These are phyloP conservation scores for Hylaeus anthracinus DNA, from an alignment of 1,140 invertebrate species.

Conservation along the genomic window DNA sequence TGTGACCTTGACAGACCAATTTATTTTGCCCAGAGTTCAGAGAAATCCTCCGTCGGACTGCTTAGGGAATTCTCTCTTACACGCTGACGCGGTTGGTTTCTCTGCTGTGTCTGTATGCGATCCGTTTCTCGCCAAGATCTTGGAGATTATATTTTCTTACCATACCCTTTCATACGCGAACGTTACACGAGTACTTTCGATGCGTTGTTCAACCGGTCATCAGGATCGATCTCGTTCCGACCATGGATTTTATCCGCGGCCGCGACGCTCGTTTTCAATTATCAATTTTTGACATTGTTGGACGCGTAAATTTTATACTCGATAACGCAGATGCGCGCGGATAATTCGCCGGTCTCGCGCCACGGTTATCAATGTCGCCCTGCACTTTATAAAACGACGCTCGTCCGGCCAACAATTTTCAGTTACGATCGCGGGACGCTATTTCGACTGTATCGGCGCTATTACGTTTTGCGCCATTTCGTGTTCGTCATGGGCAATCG, in stretches of 20 bases:
- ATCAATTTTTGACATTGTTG: not conserved
- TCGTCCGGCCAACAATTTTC: constrained; percentile 14
- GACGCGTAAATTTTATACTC: not conserved
- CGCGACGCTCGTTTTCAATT: not conserved
- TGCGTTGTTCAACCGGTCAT: too few relatives aligned
- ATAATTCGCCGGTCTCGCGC: not conserved
- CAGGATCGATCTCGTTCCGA: too few relatives aligned
- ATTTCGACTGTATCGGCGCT: constrained; percentile 17
- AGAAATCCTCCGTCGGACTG: too few relatives aligned
- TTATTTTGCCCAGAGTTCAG: too few relatives aligned
- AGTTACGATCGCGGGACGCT: constrained; percentile 4
- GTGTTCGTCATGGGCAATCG: constrained; percentile 14
- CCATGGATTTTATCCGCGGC: not conserved
- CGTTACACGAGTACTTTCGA: too few relatives aligned
- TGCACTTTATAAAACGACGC: constrained; percentile 3
- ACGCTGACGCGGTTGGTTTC: too few relatives aligned
- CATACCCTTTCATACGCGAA: too few relatives aligned
- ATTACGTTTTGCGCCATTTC: constrained; percentile 7
- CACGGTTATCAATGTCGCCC: not conserved
- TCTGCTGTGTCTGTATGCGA: too few relatives aligned
- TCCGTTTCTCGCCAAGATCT: too few relatives aligned
- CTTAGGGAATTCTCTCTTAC: too few relatives aligned
- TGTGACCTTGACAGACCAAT: too few relatives aligned
- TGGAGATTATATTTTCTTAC: too few relatives aligned
- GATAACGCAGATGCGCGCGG: not conserved